Evolutionary conservation across 1,140 invertebrate genomes (phyloP).

Genomic region (Globodera ellingtonae): DNA sequence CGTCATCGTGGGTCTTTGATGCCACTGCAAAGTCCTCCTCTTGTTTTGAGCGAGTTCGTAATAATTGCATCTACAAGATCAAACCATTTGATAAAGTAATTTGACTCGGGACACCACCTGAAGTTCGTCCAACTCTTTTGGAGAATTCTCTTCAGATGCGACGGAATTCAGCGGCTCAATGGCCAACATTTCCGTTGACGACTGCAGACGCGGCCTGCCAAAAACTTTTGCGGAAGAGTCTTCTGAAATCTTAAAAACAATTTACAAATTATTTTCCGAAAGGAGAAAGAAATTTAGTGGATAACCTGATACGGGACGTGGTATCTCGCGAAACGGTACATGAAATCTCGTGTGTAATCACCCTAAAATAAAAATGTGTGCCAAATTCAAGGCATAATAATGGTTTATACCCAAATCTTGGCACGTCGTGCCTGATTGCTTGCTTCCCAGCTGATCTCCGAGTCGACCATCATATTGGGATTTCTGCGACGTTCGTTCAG

Average conservation of each 20-base stretch:
- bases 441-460: constrained; percentile 18
- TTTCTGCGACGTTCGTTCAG: constrained; percentile 16
- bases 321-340: constrained; percentile 27
- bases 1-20: constrained; percentile 25
- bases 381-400: not conserved
- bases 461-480: constrained; percentile 22
- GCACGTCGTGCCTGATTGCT: constrained; percentile 24
- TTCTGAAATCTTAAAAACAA: constrained; percentile 3
- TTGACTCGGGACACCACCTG: not conserved
- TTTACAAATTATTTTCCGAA: not conserved
- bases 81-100: not conserved
- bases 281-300: not conserved
- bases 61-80: constrained; percentile 12
- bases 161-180: constrained; percentile 15
- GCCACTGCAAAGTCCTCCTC: constrained; percentile 20
- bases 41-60: constrained; percentile 22
- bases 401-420: constrained; percentile 15
- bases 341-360: constrained; percentile 28
- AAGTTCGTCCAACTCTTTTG: constrained; percentile 19
- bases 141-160: not conserved
- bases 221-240: not conserved
- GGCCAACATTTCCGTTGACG: not conserved
- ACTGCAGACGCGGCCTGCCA: not conserved
- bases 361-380: constrained; percentile 10
- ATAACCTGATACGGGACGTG: constrained; percentile 23